Percentiles rank a stretch among this genome's conserved stretches.
phyloP scores from a whole-genome alignment of 2,113 vertebrate genomes.

The Hippocampus barbouri region DNA sequence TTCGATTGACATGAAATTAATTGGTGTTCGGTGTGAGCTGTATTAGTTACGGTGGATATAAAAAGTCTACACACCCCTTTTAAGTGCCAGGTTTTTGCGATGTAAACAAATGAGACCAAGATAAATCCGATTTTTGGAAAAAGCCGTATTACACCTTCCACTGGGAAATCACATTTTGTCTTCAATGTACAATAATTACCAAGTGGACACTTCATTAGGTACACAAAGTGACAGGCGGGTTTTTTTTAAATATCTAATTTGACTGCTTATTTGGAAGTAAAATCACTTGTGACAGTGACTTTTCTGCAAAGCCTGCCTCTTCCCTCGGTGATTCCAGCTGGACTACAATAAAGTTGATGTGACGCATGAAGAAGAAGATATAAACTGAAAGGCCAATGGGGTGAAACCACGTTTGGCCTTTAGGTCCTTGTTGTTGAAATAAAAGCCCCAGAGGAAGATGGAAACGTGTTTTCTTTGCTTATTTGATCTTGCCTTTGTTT shows the following conservation, averaged over 20 bases:
- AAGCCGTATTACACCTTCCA: no score
- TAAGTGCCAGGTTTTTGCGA: no score
- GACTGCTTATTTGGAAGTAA: not conserved
- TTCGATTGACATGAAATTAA: no score
- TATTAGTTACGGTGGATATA: no score
- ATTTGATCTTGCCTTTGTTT: conserved; percentile 59
- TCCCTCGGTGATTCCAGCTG: conserved; percentile 69
- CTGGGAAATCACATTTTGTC: no score
- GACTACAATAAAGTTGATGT: conserved; percentile 55
- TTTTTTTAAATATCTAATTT: not conserved
- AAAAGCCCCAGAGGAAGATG: conserved; percentile 51
- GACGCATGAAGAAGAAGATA: conserved; percentile 63
- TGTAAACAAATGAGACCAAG: no score
- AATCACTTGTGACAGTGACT: conserved; percentile 5
- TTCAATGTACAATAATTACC: no score
- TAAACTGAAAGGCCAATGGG: conserved; percentile 58
- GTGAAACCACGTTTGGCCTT: conserved; percentile 63
- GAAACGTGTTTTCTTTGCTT: conserved; percentile 57
- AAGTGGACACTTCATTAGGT: no score
- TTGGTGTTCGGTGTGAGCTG: no score
- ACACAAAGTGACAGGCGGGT: no score
- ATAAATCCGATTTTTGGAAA: no score
- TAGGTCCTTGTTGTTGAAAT: conserved; percentile 58
- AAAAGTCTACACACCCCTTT: no score
- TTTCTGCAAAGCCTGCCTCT: conserved; percentile 65